phyloP scores from a whole-genome alignment of 2,797 vertebrate species.

The Halcyon badia region DNA sequence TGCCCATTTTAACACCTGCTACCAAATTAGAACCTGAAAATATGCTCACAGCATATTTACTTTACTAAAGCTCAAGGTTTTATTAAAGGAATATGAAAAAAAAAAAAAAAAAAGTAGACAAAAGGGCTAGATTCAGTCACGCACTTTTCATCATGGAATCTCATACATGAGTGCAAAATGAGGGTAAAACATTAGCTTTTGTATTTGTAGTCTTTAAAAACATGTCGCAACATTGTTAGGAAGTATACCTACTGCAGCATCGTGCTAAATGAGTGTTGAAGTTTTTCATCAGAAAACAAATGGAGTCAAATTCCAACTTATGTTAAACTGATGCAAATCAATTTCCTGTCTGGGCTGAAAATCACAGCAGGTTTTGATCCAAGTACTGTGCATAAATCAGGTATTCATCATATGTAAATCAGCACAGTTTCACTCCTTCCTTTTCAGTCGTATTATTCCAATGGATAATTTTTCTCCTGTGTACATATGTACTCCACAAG shows the following conservation, averaged over 20 bases:
- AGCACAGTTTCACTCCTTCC: constrained; percentile 20
- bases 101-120: neutral
- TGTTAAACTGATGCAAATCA: constrained; percentile 63
- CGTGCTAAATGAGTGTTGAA: neutral
- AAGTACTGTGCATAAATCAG: constrained; percentile 58
- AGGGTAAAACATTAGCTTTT: neutral
- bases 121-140: neutral
- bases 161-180: neutral
- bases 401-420: constrained; percentile 63
- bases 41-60: neutral
- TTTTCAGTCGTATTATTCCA: constrained; percentile 40
- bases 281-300: constrained; percentile 40
- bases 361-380: constrained; percentile 59
- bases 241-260: neutral
- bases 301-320: constrained; percentile 33
- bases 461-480: constrained; percentile 13
- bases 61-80: neutral
- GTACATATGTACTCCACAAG: neutral
- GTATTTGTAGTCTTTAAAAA: neutral
- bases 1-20: neutral
- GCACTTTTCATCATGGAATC: neutral
- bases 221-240: neutral
- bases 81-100: neutral
- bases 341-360: constrained; percentile 68
- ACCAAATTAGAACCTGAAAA: constrained; percentile 17